Base-by-base conservation (phyloP, 2,113 vertebrate species). In the Rhombomys opimus region DNA sequence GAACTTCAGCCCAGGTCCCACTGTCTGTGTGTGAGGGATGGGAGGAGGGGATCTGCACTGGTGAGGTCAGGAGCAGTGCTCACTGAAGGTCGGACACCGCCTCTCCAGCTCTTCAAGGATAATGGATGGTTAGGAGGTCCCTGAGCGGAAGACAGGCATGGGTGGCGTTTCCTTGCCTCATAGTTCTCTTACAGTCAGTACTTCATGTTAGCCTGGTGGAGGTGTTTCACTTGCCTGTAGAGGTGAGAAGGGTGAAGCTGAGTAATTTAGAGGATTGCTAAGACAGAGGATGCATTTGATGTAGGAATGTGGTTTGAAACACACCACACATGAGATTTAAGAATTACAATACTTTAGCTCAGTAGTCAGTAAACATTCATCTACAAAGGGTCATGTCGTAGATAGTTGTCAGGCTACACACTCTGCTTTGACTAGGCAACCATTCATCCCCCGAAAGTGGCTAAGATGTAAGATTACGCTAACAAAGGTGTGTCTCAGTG, bases 311-410 rank as follows among this genome's bases (percentile, higher is more conserved):
- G 30, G 41, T 94, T 91, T 72, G 84, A 76, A 85, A 20, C 57
- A n/a, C n/a, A 89, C 88, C 59, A 23, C 30, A 85, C 70, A n/a
- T 94, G 84, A 72, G 84, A 93, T 84, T 87, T 12, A 84, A 87
- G 41, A 89, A 46, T 81, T 59, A 41, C 22, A 86, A 15, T 77
- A 35, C 15, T 87, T 87, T 80, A 87, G 63, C n/a, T 88, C 57
- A 70, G n/a, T n/a, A 2, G 7, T 70, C 73, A 94, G 9, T 75
- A 61, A 11, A 32, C 38, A 20, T 89, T 85, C 91, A 75, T 89
- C 57, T 95, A 73, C 76, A 84, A 65, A 65, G 65, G 15, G 4
- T 27, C 52, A 35, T 13, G 75, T 23, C 23, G 23, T 82, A 35
- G 88, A 38, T 54, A 65, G 17, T 91, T 75, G 91, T 12, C 30